These are phyloP conservation scores for Drosophila sechellia DNA, from an alignment of 1,140 invertebrate genomes.

Conservation along the genomic window DNA sequence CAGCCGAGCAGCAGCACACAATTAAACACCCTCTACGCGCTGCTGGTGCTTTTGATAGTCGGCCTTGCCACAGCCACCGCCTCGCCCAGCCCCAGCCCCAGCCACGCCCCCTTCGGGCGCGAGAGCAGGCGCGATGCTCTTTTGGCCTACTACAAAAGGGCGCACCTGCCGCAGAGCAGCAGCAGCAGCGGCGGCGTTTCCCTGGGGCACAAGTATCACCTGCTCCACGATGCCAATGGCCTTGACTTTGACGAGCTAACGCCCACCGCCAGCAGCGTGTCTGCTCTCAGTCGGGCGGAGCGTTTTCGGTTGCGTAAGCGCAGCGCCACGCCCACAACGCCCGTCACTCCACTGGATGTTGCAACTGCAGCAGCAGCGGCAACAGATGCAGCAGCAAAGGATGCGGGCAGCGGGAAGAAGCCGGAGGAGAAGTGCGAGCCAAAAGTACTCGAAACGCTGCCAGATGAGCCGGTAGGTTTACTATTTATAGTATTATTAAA, in stretches of 20 bases:
- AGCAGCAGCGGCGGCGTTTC: background rate
- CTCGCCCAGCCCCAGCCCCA: slow-evolving; percentile 15
- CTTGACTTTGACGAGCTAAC: slow-evolving; percentile 65
- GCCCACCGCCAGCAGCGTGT: slow-evolving; percentile 64
- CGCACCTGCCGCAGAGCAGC: slow-evolving; percentile 57
- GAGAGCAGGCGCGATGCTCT: slow-evolving; percentile 65
- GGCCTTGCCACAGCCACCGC: slow-evolving; percentile 38
- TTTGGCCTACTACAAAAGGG: slow-evolving; percentile 72
- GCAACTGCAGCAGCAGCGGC: slow-evolving; percentile 7
- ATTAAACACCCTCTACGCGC: slow-evolving; percentile 50
- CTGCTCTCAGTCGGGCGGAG: slow-evolving; percentile 53
- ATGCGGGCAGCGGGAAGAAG: slow-evolving; percentile 14
- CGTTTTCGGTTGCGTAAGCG: slow-evolving; percentile 58
- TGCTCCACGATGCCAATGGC: slow-evolving; percentile 39
- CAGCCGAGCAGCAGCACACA: slow-evolving; percentile 12
- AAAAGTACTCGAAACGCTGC: slow-evolving; percentile 72
- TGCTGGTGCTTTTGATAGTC: slow-evolving; percentile 55
- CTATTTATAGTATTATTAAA: background rate
- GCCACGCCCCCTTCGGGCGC: slow-evolving; percentile 4
- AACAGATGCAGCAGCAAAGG: background rate
- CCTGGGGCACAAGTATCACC: slow-evolving; percentile 51
- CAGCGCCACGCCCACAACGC: slow-evolving; percentile 56
- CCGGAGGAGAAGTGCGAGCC: slow-evolving; percentile 75
- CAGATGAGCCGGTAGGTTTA: slow-evolving; percentile 77
- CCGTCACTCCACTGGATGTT: slow-evolving; percentile 15